Conservation (phyloP, 2,888 invertebrate species). For the Corythucha ciliata region DNA sequence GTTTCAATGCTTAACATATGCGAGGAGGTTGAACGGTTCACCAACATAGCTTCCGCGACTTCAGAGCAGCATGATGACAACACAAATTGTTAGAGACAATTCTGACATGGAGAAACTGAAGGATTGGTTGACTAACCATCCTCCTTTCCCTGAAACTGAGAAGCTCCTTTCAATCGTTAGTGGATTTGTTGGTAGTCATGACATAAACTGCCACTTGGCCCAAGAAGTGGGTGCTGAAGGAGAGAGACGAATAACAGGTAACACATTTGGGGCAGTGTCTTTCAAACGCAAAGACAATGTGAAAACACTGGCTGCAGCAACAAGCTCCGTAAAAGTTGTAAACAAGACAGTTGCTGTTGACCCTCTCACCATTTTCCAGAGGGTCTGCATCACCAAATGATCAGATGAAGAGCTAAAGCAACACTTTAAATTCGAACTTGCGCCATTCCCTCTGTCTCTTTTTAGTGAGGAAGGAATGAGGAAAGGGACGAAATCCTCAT, state of each 20-base stretch:
- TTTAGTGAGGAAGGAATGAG: slow-evolving; percentile 1
- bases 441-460: slow-evolving; percentile 28
- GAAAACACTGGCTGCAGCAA: neutral
- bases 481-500: slow-evolving; percentile 28
- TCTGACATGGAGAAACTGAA: slow-evolving; percentile 8
- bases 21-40: slow-evolving; percentile 25
- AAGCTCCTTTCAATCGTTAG: neutral
- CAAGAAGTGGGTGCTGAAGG: slow-evolving; percentile 5
- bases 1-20: slow-evolving; percentile 2
- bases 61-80: slow-evolving; percentile 31
- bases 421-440: slow-evolving; percentile 8
- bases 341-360: too few species aligned
- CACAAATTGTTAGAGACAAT: neutral
- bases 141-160: slow-evolving; percentile 2
- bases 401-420: slow-evolving; percentile 8
- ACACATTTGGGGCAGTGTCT: slow-evolving; percentile 3
- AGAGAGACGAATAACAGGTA: neutral
- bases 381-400: slow-evolving; percentile 11
- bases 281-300: slow-evolving; percentile 10
- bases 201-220: slow-evolving; percentile 6
- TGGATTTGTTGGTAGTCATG: slow-evolving; percentile 3
- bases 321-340: slow-evolving; percentile 6
- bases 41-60: too few species aligned
- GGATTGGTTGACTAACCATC: neutral
- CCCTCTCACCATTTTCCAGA: slow-evolving; percentile 15